Evolutionary conservation across 37 sponge, comb jelly and placozoan genomes (phyloP).

Genomic region (Halisarca cf. caerulea): DNA sequence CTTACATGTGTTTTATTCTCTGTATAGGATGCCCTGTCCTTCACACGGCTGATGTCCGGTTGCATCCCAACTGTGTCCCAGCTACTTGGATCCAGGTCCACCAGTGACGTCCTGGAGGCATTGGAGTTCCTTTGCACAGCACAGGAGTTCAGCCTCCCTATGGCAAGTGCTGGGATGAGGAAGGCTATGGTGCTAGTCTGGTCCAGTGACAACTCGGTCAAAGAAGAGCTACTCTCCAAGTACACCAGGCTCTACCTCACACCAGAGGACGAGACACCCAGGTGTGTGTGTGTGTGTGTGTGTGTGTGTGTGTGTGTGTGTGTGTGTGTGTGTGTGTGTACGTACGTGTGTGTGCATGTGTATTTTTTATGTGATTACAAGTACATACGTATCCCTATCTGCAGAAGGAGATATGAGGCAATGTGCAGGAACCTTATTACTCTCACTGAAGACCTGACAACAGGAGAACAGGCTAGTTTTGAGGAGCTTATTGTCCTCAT

Average conservation of each 20-base stretch:
- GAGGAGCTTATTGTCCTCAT: constrained; percentile 72
- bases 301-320: too few species aligned
- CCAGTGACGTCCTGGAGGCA: constrained; percentile 82
- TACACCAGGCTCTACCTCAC: constrained; percentile 81
- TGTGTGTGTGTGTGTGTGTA: too few species aligned
- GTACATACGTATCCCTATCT: too few species aligned
- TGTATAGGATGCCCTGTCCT: constrained; percentile 71
- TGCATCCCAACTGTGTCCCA: constrained; percentile 68
- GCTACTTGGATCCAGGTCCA: constrained; percentile 84
- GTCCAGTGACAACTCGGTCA: constrained; percentile 66
- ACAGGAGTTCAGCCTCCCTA: constrained; percentile 56
- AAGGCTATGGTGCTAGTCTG: constrained; percentile 82
- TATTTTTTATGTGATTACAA: too few species aligned
- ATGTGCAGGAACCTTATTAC: constrained; percentile 51
- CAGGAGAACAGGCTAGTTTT: constrained; percentile 71
- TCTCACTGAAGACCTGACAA: constrained; percentile 39
- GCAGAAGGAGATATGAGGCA: constrained; percentile 13
- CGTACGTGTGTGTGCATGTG: too few species aligned
- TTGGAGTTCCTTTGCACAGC: constrained; percentile 77
- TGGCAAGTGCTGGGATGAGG: constrained; percentile 52
- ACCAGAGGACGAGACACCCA: constrained; percentile 15
- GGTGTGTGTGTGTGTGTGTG: background rate
- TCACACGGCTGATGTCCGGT: constrained; percentile 47
- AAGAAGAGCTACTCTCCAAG: constrained; percentile 50
- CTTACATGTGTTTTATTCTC: background rate